Evolutionary conservation across 2,113 vertebrate genomes (phyloP).

Genomic region (Tachysurus fulvidraco): DNA sequence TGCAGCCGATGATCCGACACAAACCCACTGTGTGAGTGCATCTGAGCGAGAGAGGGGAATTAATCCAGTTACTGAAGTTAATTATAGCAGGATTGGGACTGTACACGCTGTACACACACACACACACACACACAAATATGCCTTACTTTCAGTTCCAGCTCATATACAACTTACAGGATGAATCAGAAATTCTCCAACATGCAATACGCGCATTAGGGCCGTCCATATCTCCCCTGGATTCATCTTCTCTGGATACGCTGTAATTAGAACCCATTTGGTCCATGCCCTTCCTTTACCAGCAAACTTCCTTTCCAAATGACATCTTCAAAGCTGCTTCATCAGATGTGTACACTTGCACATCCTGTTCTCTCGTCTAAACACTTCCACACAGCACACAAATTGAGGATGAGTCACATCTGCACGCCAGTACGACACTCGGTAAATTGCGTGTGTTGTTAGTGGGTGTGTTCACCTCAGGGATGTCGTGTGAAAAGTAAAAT

Average conservation of each 20-base stretch:
- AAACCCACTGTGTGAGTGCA: not conserved
- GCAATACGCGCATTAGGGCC: not conserved
- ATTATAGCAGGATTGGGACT: conserved; percentile 59
- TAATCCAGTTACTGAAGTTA: conserved; percentile 63
- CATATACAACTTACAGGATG: not conserved
- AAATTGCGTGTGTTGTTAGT: not conserved
- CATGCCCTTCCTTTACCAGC: not conserved
- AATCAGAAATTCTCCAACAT: not conserved
- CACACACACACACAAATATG: not conserved
- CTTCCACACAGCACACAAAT: not conserved
- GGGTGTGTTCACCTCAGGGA: conserved; percentile 23
- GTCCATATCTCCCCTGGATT: not conserved
- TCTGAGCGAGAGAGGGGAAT: conserved; percentile 48
- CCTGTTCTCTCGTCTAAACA: not conserved
- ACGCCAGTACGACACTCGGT: too few relatives aligned
- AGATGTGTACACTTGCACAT: not conserved
- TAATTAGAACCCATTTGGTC: conserved; percentile 20
- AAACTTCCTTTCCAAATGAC: not conserved
- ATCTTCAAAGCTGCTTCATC: conserved; percentile 15
- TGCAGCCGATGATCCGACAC: conserved; percentile 6
- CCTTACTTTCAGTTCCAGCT: not conserved
- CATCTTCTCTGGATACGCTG: not conserved
- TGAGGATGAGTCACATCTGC: not conserved
- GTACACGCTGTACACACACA: not conserved
- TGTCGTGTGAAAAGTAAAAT: not conserved